These are phyloP conservation scores for Entosphenus tridentatus DNA, from an alignment of 2,113 vertebrate genomes.

Conservation along the genomic window DNA sequence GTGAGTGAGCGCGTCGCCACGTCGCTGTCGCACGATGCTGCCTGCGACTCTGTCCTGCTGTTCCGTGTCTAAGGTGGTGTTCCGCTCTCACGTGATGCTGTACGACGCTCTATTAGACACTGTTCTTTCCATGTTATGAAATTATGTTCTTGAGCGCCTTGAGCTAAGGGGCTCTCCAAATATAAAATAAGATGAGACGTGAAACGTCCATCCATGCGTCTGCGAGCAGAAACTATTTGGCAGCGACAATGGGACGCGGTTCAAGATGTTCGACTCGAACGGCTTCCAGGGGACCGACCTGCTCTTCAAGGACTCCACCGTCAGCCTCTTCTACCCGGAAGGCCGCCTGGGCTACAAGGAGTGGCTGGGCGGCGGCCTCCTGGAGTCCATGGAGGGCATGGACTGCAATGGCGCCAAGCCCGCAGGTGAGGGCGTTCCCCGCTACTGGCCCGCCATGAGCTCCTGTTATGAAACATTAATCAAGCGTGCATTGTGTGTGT, in stretches of 20 bases:
- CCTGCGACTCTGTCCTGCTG: too few species aligned
- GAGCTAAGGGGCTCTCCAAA: background rate
- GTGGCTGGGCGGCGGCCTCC: slow-evolving; percentile 56
- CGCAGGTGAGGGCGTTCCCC: too few species aligned
- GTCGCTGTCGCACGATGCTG: too few species aligned
- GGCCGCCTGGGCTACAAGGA: slow-evolving; percentile 39
- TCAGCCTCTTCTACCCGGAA: slow-evolving; percentile 27
- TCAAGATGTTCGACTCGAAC: slow-evolving; percentile 70
- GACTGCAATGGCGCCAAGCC: slow-evolving; percentile 16
- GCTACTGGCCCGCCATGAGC: too few species aligned
- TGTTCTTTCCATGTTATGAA: background rate
- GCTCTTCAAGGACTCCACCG: slow-evolving; percentile 66
- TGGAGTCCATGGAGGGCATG: slow-evolving; percentile 36
- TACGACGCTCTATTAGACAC: background rate
- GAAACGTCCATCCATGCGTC: slow-evolving; percentile 41
- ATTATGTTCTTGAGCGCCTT: background rate
- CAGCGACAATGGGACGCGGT: slow-evolving; percentile 24
- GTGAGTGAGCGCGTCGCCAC: slow-evolving; percentile 18
- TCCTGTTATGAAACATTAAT: too few species aligned
- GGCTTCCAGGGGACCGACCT: slow-evolving; percentile 38
- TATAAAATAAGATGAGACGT: background rate
- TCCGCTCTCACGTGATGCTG: background rate
- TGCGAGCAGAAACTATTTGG: slow-evolving; percentile 19
- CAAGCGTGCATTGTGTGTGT: too few species aligned
- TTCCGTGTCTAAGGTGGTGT: too few species aligned